Evolutionary conservation across 2,797 vertebrate species (phyloP).

Genomic region (Ciconia nigra): DNA sequence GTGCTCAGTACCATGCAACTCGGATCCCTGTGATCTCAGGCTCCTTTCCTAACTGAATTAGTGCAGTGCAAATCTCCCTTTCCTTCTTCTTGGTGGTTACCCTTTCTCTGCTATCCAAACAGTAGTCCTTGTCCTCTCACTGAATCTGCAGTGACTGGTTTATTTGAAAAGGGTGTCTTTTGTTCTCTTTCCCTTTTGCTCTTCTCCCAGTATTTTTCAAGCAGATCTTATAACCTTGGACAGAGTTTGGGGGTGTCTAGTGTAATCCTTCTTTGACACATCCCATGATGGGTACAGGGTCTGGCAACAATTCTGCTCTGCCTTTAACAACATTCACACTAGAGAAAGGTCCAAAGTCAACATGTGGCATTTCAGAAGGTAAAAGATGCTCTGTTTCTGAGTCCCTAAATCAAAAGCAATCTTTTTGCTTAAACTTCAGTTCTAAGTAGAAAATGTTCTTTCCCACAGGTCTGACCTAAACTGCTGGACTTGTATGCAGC

Average conservation of each 20-base stretch:
- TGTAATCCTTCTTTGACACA: neutral
- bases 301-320: neutral
- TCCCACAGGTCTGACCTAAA: neutral
- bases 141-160: neutral
- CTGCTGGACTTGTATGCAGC: neutral
- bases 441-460: neutral
- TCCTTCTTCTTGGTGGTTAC: neutral
- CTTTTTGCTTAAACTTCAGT: neutral
- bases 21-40: neutral
- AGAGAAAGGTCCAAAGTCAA: neutral
- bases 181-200: neutral
- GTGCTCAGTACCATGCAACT: neutral
- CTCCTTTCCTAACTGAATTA: neutral
- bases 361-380: neutral
- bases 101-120: neutral
- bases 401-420: neutral
- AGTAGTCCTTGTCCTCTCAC: neutral
- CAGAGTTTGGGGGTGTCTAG: neutral
- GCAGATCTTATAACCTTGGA: accelerated
- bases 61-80: neutral
- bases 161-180: neutral
- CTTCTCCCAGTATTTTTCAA: neutral
- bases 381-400: neutral
- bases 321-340: neutral
- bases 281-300: neutral